phyloP scores from a whole-genome alignment of 1,140 invertebrate genomes.

The Matsumurasca onukii region DNA sequence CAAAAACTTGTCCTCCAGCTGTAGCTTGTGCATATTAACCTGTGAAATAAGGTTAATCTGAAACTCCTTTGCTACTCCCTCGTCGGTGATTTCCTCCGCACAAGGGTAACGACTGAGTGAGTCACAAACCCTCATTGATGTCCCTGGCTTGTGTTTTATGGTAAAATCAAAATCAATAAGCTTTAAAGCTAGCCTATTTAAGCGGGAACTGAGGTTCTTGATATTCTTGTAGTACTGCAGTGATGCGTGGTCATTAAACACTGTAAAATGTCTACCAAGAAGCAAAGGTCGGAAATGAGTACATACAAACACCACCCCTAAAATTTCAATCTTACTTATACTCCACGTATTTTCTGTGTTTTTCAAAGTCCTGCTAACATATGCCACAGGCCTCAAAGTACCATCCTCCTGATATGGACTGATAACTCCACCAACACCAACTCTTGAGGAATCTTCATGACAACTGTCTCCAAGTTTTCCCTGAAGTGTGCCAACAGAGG shows the following conservation, averaged over 20 bases:
- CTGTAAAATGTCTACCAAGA: neutral
- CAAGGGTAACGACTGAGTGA: neutral
- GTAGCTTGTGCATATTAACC: neutral
- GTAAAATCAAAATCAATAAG: conserved; percentile 1
- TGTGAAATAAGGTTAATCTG: neutral
- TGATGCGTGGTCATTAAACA: neutral
- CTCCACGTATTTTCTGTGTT: neutral
- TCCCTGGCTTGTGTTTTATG: conserved; percentile 4
- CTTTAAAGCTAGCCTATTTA: neutral
- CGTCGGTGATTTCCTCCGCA: too few species aligned
- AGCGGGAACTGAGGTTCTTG: neutral
- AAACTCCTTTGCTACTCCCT: too few species aligned
- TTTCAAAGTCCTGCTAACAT: neutral
- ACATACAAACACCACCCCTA: neutral
- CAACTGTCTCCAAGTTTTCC: neutral
- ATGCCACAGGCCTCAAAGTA: neutral
- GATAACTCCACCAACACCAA: neutral
- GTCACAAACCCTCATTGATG: neutral
- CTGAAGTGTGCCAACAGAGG: neutral
- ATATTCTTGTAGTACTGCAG: conserved; percentile 9
- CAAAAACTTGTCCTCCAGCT: neutral
- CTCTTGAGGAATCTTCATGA: neutral
- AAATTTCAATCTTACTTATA: neutral
- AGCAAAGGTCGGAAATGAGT: neutral
- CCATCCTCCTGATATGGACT: neutral